Percentiles rank a stretch among this genome's conserved stretches.
These are phyloP conservation scores for Tokudaia tokunoshimensis DNA, from an alignment of 2,797 vertebrate species.

Conservation along the genomic window DNA sequence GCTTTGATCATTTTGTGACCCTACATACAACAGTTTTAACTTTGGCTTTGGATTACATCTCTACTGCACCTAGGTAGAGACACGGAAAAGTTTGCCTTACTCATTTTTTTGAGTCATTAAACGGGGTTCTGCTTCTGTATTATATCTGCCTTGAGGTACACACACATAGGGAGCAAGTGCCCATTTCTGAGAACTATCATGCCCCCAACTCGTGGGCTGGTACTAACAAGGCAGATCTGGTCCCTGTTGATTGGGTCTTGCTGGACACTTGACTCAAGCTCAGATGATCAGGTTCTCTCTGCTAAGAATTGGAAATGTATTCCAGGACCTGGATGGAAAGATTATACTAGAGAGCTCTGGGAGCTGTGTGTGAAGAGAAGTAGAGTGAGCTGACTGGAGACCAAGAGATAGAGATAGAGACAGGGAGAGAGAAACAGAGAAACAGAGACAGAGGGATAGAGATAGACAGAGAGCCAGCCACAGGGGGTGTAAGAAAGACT, in stretches of 20 bases:
- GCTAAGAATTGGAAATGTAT: background rate
- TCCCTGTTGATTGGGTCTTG: background rate
- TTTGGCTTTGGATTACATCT: background rate
- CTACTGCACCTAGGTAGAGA: background rate
- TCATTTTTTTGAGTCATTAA: background rate
- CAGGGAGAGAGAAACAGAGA: no score
- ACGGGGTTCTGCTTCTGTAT: background rate
- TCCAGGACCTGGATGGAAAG: background rate
- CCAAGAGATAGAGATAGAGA: background rate
- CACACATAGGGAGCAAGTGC: background rate
- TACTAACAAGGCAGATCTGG: background rate
- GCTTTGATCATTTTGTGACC: background rate
- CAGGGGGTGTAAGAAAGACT: background rate
- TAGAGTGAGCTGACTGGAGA: background rate
- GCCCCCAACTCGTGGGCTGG: no score
- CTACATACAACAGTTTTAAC: no score
- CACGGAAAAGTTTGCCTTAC: background rate
- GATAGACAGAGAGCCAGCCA: background rate
- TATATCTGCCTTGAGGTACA: background rate
- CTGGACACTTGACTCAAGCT: background rate
- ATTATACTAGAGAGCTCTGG: background rate
- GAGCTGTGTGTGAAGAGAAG: background rate
- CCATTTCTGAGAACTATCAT: background rate
- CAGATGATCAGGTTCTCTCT: background rate
- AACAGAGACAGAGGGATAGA: background rate